Conservation (phyloP, 2,113 vertebrate species). For the Corydoras maculifer region DNA sequence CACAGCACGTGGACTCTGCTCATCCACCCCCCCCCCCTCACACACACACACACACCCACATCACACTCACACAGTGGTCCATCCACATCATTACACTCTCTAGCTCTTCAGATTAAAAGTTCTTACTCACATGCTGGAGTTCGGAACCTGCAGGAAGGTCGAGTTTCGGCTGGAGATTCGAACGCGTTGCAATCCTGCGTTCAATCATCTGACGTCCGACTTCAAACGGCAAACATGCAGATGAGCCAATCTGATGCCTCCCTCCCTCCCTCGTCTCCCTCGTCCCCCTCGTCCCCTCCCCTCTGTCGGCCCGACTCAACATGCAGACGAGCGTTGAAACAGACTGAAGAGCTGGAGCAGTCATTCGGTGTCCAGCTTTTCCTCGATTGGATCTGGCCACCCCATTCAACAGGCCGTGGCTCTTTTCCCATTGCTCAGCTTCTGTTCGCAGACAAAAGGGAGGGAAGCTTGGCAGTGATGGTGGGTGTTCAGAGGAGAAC, state of each 20-base stretch:
- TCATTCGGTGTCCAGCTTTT: constrained; percentile 5
- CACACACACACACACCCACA: neutral
- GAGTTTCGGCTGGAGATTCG: neutral
- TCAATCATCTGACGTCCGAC: constrained; percentile 7
- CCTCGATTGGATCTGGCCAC: constrained; percentile 17
- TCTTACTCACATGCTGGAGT: constrained; percentile 26
- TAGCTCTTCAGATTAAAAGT: constrained; percentile 11
- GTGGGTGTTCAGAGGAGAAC: constrained; percentile 13
- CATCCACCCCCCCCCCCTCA: neutral
- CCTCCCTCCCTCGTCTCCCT: neutral
- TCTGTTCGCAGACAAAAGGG: constrained; percentile 35
- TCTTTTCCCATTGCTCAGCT: constrained; percentile 18
- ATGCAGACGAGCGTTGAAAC: constrained; percentile 24
- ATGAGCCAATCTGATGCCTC: constrained; percentile 5
- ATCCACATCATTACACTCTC: neutral
- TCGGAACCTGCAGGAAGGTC: neutral
- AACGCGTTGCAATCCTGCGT: neutral
- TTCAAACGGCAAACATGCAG: constrained; percentile 1
- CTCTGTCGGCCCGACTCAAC: constrained; percentile 13
- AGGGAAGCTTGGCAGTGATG: constrained; percentile 28
- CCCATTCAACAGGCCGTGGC: constrained; percentile 25
- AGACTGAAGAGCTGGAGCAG: constrained; percentile 15
- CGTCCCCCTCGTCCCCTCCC: constrained; percentile 2
- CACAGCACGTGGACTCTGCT: constrained; percentile 10
- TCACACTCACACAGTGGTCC: neutral